These are phyloP conservation scores for Ischnura elegans DNA, from an alignment of 2,888 invertebrate genomes.

Conservation along the genomic window DNA sequence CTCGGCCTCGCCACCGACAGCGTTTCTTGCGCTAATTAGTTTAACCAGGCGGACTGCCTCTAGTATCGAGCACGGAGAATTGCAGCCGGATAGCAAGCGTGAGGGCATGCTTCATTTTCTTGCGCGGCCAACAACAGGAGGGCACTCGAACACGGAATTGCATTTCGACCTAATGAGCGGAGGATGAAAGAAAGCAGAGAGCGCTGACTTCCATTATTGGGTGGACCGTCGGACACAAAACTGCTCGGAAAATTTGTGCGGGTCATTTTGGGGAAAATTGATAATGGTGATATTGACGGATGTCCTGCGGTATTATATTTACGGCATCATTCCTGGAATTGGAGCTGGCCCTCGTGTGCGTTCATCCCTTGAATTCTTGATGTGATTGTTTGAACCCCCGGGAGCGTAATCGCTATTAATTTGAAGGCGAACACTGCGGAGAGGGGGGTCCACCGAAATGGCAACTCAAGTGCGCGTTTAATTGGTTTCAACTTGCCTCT, in stretches of 20 bases:
- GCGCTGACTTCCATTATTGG: background rate
- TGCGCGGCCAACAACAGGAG: background rate
- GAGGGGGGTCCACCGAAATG: background rate
- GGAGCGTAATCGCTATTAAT: constrained; percentile 51
- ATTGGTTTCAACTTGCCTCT: constrained; percentile 46
- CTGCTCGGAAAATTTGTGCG: background rate
- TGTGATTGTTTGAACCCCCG: constrained; percentile 1
- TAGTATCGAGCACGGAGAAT: background rate
- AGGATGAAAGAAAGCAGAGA: background rate
- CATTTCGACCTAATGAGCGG: background rate
- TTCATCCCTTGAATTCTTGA: background rate
- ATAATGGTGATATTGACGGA: background rate
- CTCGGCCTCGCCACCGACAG: background rate
- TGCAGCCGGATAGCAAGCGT: background rate
- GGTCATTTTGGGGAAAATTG: background rate
- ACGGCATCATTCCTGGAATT: background rate
- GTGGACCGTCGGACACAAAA: background rate
- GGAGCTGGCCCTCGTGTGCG: background rate
- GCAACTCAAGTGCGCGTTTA: constrained; percentile 31
- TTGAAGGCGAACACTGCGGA: constrained; percentile 13
- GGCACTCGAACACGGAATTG: background rate
- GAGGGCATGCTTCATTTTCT: background rate
- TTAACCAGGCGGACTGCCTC: background rate
- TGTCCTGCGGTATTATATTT: background rate
- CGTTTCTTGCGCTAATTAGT: background rate